A percentile compares a stretch with the other conserved stretches of the same genome.
Conservation (phyloP, 2,888 invertebrate genomes). For the Laspeyria flexula region DNA sequence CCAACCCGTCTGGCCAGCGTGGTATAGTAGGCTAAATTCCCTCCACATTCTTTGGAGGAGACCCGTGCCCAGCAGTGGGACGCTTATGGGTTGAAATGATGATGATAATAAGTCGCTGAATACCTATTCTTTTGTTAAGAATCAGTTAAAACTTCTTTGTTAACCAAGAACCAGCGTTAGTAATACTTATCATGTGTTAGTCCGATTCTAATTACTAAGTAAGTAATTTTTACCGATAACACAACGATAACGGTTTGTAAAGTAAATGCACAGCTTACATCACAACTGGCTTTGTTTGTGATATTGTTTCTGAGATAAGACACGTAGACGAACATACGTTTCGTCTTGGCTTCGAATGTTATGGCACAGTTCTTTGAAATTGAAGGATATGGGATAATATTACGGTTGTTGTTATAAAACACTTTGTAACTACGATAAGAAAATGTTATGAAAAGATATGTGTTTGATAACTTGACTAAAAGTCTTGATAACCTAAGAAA, state of each 20-base stretch:
- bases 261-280: conserved; percentile 54
- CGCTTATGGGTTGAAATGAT: too few relatives aligned
- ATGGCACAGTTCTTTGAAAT: conserved; percentile 3
- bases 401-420: neutral
- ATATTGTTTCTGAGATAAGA: conserved; percentile 52
- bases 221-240: conserved; percentile 59
- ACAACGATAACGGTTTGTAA: conserved; percentile 34
- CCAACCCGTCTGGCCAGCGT: too few relatives aligned
- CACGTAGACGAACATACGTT: conserved; percentile 46
- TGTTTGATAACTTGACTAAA: too few relatives aligned
- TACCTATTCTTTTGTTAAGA: too few relatives aligned
- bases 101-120: too few relatives aligned
- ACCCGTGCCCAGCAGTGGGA: too few relatives aligned
- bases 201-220: conserved; percentile 35
- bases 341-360: conserved; percentile 12
- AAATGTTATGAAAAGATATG: too few relatives aligned
- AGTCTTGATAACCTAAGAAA: too few relatives aligned
- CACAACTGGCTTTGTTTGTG: conserved; percentile 51
- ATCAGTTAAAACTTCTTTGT: neutral
- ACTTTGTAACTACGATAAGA: neutral
- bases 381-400: neutral
- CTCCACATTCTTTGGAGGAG: too few relatives aligned
- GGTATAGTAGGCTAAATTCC: too few relatives aligned
- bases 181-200: conserved; percentile 4
- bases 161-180: neutral